Percentiles rank a stretch among this genome's conserved stretches.
Conservation (phyloP, 2,888 invertebrate genomes). For the Cistogaster globosa region DNA sequence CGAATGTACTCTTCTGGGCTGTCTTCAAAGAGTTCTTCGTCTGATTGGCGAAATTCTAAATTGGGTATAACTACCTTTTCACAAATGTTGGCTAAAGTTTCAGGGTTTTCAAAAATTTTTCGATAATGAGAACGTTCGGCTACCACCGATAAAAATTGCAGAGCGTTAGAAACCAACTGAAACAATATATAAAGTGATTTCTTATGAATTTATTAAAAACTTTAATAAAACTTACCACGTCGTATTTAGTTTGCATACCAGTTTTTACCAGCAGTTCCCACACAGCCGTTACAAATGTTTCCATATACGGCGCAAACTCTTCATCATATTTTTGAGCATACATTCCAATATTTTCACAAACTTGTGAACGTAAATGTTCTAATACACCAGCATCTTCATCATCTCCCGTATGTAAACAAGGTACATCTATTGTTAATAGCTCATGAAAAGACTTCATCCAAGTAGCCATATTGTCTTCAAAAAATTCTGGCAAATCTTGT, state of each 20-base stretch:
- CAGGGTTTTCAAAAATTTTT: conserved; percentile 93
- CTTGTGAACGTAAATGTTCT: conserved; percentile 96
- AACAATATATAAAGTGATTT: conserved; percentile 65
- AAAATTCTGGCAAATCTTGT: conserved; percentile 99
- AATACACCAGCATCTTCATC: conserved; percentile 94
- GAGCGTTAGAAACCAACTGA: conserved; percentile 96
- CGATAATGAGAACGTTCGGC: conserved; percentile 95
- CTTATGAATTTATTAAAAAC: not conserved
- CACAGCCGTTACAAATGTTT: conserved; percentile 95
- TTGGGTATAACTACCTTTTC: conserved; percentile 99
- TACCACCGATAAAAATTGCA: conserved; percentile 97
- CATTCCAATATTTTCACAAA: conserved; percentile 96
- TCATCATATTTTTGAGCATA: conserved; percentile 99
- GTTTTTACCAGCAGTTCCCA: conserved; percentile 96
- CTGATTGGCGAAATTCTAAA: conserved; percentile 96
- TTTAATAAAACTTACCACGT: conserved; percentile 87
- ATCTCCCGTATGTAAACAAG: conserved; percentile 89
- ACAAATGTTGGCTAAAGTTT: conserved; percentile 94
- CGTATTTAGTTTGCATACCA: conserved; percentile 93
- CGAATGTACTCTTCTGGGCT: conserved; percentile 99
- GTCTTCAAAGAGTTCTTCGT: conserved; percentile 98
- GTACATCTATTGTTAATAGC: conserved; percentile 91
- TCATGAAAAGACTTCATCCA: conserved; percentile 97
- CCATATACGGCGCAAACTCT: conserved; percentile 95
- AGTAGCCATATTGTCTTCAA: conserved; percentile 97